These are phyloP conservation scores for Scaptodrosophila lebanonensis DNA, from an alignment of 1,140 invertebrate genomes.

Conservation along the genomic window DNA sequence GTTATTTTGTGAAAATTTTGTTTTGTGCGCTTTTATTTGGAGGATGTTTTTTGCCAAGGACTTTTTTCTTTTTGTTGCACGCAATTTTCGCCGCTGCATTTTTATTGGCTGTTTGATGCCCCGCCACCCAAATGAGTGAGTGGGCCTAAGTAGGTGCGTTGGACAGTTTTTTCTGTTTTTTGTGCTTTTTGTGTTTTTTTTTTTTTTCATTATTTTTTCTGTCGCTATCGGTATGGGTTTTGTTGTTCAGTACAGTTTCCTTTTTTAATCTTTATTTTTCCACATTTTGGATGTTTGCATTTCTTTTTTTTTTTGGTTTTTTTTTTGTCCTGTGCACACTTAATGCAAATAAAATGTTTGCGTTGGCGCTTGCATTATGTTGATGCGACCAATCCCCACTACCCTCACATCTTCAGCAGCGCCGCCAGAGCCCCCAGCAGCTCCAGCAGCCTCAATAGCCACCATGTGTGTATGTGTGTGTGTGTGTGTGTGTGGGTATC, in stretches of 20 bases:
- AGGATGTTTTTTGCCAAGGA: too few species aligned
- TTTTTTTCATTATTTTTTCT: conserved; percentile 30
- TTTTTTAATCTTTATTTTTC: too few species aligned
- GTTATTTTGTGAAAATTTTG: conserved; percentile 23
- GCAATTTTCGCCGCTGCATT: conserved; percentile 72
- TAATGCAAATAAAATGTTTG: conserved; percentile 77
- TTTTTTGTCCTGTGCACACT: conserved; percentile 31
- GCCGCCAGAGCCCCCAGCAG: too few species aligned
- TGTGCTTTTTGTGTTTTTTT: conserved; percentile 18
- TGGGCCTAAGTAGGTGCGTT: conserved; percentile 64
- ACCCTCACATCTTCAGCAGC: not conserved
- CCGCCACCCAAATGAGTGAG: not conserved
- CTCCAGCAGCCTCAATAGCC: too few species aligned
- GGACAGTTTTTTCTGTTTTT: conserved; percentile 26
- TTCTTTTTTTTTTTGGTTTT: conserved; percentile 8
- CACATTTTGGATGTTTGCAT: conserved; percentile 6
- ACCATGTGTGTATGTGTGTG: conserved; percentile 1
- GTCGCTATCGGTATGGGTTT: not conserved
- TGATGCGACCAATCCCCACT: conserved; percentile 14
- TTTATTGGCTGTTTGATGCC: conserved; percentile 67
- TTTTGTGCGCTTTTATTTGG: conserved; percentile 3
- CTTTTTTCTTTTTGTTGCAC: conserved; percentile 55
- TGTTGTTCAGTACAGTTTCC: too few species aligned
- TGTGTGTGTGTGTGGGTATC: conserved; percentile 10
- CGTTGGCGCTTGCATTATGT: conserved; percentile 75